Percentiles rank a stretch among this genome's conserved stretches.
Conservation (phyloP, 2,888 invertebrate species). For the Opisthograptis luteolata region DNA sequence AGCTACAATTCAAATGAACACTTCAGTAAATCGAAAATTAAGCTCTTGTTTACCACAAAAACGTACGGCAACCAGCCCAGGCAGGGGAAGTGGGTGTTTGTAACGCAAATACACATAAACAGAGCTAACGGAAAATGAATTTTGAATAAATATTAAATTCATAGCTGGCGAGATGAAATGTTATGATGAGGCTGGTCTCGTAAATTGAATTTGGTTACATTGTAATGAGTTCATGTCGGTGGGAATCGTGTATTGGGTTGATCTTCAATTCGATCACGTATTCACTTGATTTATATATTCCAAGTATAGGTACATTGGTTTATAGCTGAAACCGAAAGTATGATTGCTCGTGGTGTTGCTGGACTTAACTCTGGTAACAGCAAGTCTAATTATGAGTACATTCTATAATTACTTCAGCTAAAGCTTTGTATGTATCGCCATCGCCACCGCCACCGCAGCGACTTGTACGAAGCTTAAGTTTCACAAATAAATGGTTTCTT, state of each 20-base stretch:
- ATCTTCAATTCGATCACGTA: conserved; percentile 81
- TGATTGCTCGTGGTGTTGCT: conserved; percentile 64
- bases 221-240: conserved; percentile 78
- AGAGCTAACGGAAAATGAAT: conserved; percentile 51
- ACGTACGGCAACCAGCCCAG: conserved; percentile 39
- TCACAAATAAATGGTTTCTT: conserved; percentile 48
- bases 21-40: conserved; percentile 49
- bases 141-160: conserved; percentile 59
- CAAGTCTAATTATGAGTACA: no score
- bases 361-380: conserved; percentile 51
- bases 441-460: no score
- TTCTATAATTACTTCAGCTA: no score
- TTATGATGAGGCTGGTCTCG: conserved; percentile 70
- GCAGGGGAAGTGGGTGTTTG: conserved; percentile 24
- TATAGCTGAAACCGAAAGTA: conserved; percentile 67
- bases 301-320: conserved; percentile 71
- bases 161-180: conserved; percentile 65
- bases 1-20: conserved; percentile 35
- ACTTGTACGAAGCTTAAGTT: conserved; percentile 38
- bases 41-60: conserved; percentile 48
- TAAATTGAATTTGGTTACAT: conserved; percentile 81
- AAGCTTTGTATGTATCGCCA: no score
- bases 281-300: conserved; percentile 79
- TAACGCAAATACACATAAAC: conserved; percentile 52
- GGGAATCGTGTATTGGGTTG: conserved; percentile 70